phyloP scores from a whole-genome alignment of 2,888 invertebrate species.

The Drosophila merina region DNA sequence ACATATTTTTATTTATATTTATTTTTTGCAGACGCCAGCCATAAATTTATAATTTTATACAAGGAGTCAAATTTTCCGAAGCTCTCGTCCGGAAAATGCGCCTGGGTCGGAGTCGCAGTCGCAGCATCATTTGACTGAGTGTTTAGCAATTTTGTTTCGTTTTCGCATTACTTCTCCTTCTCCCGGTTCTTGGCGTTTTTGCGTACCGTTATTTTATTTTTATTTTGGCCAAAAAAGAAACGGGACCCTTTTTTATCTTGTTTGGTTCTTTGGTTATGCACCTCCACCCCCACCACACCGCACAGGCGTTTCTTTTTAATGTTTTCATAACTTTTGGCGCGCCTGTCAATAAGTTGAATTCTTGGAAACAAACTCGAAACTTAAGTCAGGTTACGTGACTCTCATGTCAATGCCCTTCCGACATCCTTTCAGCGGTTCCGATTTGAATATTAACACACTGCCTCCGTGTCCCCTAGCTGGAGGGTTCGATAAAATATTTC shows the following conservation, averaged over 20 bases:
- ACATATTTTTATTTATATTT: constrained; percentile 36
- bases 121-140: constrained; percentile 55
- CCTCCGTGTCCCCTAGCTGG: constrained; percentile 37
- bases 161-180: constrained; percentile 33
- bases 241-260: constrained; percentile 24
- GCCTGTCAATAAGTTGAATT: constrained; percentile 57
- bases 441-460: constrained; percentile 71
- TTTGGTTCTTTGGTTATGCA: not conserved
- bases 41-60: constrained; percentile 67
- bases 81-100: constrained; percentile 69
- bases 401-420: constrained; percentile 63
- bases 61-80: constrained; percentile 59
- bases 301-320: constrained; percentile 57
- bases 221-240: not conserved
- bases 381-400: constrained; percentile 70
- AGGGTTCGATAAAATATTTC: constrained; percentile 41
- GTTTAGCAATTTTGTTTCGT: constrained; percentile 51
- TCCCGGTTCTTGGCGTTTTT: not conserved
- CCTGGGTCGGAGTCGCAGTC: constrained; percentile 15
- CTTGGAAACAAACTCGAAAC: constrained; percentile 44
- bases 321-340: constrained; percentile 71
- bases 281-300: not conserved
- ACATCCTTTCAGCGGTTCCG: constrained; percentile 41
- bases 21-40: constrained; percentile 55
- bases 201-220: constrained; percentile 16